Conservation (phyloP, 2,113 vertebrate species). For the Lepisosteus oculatus region DNA sequence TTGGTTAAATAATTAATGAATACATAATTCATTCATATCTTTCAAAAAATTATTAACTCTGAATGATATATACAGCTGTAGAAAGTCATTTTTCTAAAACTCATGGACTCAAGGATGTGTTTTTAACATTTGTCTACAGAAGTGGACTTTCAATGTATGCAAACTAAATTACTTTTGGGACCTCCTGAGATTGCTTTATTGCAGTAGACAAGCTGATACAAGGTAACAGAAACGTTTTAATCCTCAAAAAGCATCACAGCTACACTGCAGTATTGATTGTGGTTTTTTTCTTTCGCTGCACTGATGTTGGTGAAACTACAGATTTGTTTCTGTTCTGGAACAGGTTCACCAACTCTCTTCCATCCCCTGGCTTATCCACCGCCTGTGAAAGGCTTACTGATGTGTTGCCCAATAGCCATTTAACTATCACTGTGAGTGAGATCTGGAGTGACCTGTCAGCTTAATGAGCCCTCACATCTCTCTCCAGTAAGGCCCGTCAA, state of each 20-base stretch:
- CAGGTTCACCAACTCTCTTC: background rate
- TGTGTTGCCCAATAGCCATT: background rate
- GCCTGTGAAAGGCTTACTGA: background rate
- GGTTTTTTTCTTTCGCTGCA: no score
- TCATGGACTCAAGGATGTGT: background rate
- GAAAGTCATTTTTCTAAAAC: no score
- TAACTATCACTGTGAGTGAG: background rate
- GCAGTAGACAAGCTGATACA: background rate
- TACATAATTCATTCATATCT: no score
- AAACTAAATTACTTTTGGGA: background rate
- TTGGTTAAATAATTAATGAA: no score
- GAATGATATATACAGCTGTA: no score
- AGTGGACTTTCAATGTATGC: background rate
- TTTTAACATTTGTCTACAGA: background rate
- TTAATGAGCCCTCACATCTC: slow-evolving; percentile 4
- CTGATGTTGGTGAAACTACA: background rate
- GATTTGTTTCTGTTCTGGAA: background rate
- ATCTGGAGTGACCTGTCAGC: background rate
- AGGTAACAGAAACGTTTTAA: background rate
- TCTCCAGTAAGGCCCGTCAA: slow-evolving; percentile 8
- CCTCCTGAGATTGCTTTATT: background rate
- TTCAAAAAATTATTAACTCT: no score
- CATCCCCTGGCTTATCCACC: background rate
- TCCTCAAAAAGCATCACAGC: background rate
- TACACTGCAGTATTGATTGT: no score